phyloP scores from a whole-genome alignment of 2,797 vertebrate genomes.

The Chloroceryle amazona region DNA sequence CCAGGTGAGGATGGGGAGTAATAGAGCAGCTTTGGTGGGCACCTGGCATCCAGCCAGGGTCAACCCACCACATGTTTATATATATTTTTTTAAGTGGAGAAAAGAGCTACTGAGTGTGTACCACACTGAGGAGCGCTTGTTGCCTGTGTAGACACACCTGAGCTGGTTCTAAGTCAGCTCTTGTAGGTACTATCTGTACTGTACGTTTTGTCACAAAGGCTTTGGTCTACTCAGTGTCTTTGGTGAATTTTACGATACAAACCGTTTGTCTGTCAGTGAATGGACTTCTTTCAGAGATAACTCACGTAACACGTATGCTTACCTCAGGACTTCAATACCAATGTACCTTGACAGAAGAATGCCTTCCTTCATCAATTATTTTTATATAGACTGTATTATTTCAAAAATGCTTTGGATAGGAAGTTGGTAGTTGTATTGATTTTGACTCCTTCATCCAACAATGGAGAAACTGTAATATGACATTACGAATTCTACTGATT shows the following conservation, averaged over 20 bases:
- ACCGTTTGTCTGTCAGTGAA: not conserved
- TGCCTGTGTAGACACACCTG: not conserved
- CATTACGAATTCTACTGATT: not conserved
- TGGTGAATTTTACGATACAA: not conserved
- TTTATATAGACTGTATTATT: not conserved
- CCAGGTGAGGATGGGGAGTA: no score
- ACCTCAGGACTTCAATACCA: not conserved
- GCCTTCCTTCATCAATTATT: not conserved
- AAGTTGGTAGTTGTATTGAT: not conserved
- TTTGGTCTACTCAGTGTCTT: not conserved
- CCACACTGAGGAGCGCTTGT: not conserved
- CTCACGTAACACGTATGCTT: not conserved
- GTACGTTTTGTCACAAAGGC: not conserved
- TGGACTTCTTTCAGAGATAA: not conserved
- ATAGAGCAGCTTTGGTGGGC: no score
- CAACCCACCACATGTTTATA: no score
- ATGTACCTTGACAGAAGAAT: not conserved
- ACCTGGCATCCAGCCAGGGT: no score
- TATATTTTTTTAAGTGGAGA: no score
- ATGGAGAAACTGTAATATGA: not conserved
- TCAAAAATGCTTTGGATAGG: not conserved
- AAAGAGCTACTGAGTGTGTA: accelerated
- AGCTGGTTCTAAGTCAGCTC: not conserved
- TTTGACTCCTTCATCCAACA: not conserved
- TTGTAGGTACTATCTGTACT: not conserved